Conservation (phyloP, 2,113 vertebrate genomes). For the Pelecanus crispus region DNA sequence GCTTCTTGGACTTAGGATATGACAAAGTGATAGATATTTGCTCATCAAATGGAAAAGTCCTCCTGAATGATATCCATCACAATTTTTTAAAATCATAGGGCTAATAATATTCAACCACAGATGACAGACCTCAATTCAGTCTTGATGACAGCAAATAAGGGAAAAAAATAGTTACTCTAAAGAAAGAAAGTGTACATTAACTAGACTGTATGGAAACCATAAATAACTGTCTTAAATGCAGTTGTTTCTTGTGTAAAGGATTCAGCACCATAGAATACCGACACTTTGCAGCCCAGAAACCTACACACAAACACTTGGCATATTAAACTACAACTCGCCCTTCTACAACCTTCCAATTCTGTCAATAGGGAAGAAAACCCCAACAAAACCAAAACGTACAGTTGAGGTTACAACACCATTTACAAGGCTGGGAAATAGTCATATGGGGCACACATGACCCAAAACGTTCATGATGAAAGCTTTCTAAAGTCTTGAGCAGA, state of each 20-base stretch:
- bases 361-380: neutral
- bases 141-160: neutral
- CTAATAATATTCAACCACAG: neutral
- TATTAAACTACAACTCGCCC: neutral
- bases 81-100: neutral
- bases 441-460: neutral
- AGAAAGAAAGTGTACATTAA: neutral
- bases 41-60: neutral
- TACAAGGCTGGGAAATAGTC: neutral
- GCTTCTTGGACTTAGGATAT: neutral
- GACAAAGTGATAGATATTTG: neutral
- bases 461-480: neutral
- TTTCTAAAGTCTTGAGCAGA: neutral
- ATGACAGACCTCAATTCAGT: neutral
- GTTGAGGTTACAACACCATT: neutral
- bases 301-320: neutral
- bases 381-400: neutral
- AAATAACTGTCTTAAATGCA: neutral
- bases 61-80: neutral
- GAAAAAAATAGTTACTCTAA: neutral
- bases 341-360: neutral
- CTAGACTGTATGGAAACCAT: neutral
- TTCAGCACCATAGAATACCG: neutral
- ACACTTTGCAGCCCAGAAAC: neutral
- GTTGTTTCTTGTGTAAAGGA: neutral